Evolutionary conservation across 2,888 invertebrate species (phyloP).

Genomic region (Amphimallon solstitiale): DNA sequence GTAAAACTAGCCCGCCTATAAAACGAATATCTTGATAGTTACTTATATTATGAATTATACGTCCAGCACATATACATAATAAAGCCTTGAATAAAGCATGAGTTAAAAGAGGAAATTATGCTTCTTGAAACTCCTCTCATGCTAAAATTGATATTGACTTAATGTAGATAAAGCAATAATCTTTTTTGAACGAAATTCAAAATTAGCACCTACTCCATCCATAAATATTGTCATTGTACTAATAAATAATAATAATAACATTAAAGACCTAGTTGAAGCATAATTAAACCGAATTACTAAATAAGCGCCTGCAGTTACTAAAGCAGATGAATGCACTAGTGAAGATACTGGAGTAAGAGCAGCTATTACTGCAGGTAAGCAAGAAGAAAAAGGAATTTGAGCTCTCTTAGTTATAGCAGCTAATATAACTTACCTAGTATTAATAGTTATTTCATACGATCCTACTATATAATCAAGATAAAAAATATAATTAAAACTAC

Average conservation of each 20-base stretch:
- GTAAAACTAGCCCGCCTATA: conserved; percentile 65
- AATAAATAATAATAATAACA: conserved; percentile 67
- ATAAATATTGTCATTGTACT: conserved; percentile 71
- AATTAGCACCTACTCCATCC: conserved; percentile 70
- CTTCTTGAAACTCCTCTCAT: conserved; percentile 65
- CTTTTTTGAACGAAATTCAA: conserved; percentile 78
- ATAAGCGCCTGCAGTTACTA: conserved; percentile 81
- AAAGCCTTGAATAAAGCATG: conserved; percentile 80
- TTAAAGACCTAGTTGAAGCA: conserved; percentile 63
- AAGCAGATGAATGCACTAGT: conserved; percentile 81
- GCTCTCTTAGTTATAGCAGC: conserved; percentile 81
- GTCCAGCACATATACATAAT: conserved; percentile 76
- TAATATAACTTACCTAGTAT: conserved; percentile 64
- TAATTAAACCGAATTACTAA: conserved; percentile 76
- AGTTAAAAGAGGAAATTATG: conserved; percentile 77
- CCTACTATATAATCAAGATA: conserved; percentile 63
- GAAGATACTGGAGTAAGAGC: conserved; percentile 76
- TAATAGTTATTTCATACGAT: conserved; percentile 63
- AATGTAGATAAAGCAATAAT: conserved; percentile 82
- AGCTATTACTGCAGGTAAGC: conserved; percentile 75
- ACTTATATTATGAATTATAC: conserved; percentile 72
- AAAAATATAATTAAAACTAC: conserved; percentile 57
- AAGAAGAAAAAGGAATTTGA: conserved; percentile 83
- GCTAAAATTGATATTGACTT: conserved; percentile 72
- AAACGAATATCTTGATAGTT: conserved; percentile 76